Evolutionary conservation across 2,113 vertebrate genomes (phyloP), one percentile per base, ranked within the genome.

Genomic region (Myxocyprinus asiaticus): DNA sequence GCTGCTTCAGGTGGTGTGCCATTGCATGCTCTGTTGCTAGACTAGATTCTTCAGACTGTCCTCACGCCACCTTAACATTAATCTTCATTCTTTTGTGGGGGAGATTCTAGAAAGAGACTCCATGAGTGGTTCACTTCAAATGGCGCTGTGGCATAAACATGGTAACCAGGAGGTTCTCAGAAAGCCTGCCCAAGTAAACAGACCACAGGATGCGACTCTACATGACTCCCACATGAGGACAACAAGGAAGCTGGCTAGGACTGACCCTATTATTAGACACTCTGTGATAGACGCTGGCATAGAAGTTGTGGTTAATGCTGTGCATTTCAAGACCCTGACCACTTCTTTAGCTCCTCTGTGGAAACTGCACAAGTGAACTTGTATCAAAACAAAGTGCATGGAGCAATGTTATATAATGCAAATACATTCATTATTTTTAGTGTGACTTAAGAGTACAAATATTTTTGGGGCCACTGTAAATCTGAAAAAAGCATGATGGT

Each of bases 181-280:
- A 77, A 61, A 68, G 47, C 51, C 59, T n/a, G 22, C 47, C 12
- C 56, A 59, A 64, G 17, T 83, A 78, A 78, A 80, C 69, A 86
- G 10, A 77, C 11, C 12, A 55, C 61, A 79, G 78, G 78, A 84
- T 67, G 72, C 76, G 68, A 64, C 82, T 81, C 48, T 67, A 62
- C 55, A 69, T 82, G 82, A 85, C 74, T 80, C 80, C 67, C 51
- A 59, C 76, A 64, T 77, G 74, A 85, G 83, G 78, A 84, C 75
- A 73, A 68, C 22, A 44, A 51, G 77, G 81, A 75, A 76, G 65
- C 17, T 66, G 48, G 7, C 43, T 59, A 51, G 81, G 74, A 72
- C 51, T 59, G 56, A 59, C n/a, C 71, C 79, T 85, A 85, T 81
- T 72, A 79, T 83, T 83, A 83, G 76, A 72, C 58, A 43, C 50